Conservation (phyloP, 2,797 vertebrate genomes). For the Aviceda cuculoides region DNA sequence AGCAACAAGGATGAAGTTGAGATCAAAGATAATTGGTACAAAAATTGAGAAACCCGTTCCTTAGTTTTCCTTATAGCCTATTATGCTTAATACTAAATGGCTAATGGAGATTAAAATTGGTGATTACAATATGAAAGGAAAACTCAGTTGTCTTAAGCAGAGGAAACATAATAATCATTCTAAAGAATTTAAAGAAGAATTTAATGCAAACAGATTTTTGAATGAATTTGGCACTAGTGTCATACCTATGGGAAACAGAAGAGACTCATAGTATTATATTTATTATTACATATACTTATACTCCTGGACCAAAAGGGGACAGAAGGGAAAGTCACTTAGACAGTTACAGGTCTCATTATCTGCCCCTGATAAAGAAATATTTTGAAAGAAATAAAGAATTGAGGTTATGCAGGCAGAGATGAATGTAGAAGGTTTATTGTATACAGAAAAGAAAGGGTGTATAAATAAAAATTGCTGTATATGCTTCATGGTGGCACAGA, state of each 20-base stretch:
- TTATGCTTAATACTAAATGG: background rate
- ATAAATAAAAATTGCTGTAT: background rate
- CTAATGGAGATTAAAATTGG: background rate
- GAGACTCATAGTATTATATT: background rate
- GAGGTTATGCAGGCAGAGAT: background rate
- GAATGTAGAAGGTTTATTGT: background rate
- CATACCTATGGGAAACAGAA: background rate
- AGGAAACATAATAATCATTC: background rate
- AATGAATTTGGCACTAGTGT: background rate
- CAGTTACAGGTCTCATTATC: background rate
- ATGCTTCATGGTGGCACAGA: background rate
- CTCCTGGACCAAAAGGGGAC: background rate
- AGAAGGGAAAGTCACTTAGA: background rate
- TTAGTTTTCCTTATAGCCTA: background rate
- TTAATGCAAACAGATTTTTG: background rate
- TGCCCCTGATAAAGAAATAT: background rate
- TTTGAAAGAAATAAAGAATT: background rate
- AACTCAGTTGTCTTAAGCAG: background rate
- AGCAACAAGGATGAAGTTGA: background rate
- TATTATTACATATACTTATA: background rate
- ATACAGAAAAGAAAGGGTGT: background rate
- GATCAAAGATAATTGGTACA: background rate
- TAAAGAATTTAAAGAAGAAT: background rate
- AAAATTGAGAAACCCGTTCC: background rate
- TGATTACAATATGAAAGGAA: background rate